Base-by-base conservation (phyloP, 2,113 vertebrate species). In the Sigmodon hispidus region DNA sequence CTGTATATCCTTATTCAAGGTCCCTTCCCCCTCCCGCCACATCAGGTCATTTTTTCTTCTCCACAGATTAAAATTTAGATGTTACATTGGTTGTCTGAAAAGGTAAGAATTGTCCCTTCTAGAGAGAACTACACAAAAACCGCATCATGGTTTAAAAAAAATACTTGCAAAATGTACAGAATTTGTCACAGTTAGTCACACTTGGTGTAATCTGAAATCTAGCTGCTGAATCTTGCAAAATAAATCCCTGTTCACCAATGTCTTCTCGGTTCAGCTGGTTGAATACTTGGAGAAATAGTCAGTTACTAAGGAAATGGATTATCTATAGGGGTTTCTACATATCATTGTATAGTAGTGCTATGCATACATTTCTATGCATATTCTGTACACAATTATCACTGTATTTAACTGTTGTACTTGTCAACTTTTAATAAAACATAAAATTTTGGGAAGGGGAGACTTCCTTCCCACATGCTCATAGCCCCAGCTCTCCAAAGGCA, bases 341-440 rank as follows among this genome's bases (percentile, higher is more conserved):
- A 98, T 99, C 96, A 98, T 98, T 99, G 99, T 99, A 99, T 98
- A 99, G 98, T 99, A 98, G 99, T 95, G 96, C 48, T 99, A 99
- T 99, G 99, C 99, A 99, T 99, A 99, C 98, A 99, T 99, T 99
- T 98, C 98, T 99, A 99, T 99, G 99, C 99, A 99, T 99, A 99
- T 99, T 99, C 98, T 98, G 99, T 98, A 98, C 98, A 98, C 99
- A 99, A 98, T 99, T 99, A 99, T 98, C 99, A 98, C 99, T 99
- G 99, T 99, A 99, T 99, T 99, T 99, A 99, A 99, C 99, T 99
- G 99, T 99, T 99, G 99, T 99, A 99, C 99, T 99, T 99, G 99
- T 99, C 98, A 99, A 99, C 99, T 99, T 99, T 99, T 99, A 99
- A 99, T 99, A 99, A 99, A 99, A 98, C 98, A 98, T 98, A 98